These are phyloP conservation scores for Toxostoma redivivum DNA, from an alignment of 2,113 vertebrate species.

Conservation along the genomic window DNA sequence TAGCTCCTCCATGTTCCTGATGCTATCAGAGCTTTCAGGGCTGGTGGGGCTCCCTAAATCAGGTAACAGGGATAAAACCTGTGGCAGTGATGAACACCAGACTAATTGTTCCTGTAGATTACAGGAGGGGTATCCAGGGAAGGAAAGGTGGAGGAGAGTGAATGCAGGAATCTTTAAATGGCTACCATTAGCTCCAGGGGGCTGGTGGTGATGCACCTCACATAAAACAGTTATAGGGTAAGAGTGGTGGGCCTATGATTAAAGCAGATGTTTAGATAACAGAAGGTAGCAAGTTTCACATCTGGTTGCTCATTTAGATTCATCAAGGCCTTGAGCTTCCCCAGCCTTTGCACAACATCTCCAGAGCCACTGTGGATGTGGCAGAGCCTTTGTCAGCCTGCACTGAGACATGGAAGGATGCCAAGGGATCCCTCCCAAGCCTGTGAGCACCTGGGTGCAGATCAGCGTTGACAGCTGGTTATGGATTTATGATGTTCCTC, in stretches of 20 bases:
- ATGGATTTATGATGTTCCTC: background rate
- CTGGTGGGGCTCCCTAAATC: background rate
- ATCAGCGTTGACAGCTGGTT: background rate
- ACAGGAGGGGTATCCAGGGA: background rate
- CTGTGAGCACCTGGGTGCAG: background rate
- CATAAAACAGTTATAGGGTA: background rate
- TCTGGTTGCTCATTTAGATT: background rate
- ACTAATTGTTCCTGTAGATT: background rate
- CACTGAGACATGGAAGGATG: background rate
- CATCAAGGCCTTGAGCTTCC: background rate
- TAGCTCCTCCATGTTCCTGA: background rate
- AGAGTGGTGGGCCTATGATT: background rate
- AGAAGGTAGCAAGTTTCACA: background rate
- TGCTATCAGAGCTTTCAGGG: background rate
- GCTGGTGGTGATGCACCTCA: background rate
- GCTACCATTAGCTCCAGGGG: background rate
- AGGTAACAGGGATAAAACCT: background rate
- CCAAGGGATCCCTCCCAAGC: background rate
- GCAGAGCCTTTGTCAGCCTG: background rate
- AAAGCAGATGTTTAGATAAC: background rate
- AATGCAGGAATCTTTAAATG: background rate
- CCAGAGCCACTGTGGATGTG: fast-evolving
- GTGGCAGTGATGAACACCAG: background rate
- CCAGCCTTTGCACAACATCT: background rate
- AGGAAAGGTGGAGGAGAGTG: background rate